phyloP scores from a whole-genome alignment of 2,797 vertebrate species.

The Fistularia commersonii region DNA sequence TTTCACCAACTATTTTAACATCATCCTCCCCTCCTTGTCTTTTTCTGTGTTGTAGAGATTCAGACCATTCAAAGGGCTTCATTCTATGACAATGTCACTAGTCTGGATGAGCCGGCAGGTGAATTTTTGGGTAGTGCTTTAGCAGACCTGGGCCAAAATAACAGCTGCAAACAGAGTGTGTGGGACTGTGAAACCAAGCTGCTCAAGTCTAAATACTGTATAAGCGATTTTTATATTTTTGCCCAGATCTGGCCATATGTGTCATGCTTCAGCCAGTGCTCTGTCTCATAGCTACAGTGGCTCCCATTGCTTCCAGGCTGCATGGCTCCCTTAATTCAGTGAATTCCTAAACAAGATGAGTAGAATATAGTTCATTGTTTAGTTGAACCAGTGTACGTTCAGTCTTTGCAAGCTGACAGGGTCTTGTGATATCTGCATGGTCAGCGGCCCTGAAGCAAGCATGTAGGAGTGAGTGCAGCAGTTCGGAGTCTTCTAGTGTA shows the following conservation, averaged over 20 bases:
- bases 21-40: constrained; percentile 37
- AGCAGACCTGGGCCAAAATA: constrained; percentile 70
- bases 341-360: constrained; percentile 17
- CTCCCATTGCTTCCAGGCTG: constrained; percentile 82
- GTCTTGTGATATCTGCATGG: constrained; percentile 25
- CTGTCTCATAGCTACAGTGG: constrained; percentile 65
- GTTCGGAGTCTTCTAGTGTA: constrained; percentile 12
- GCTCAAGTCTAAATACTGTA: constrained; percentile 8
- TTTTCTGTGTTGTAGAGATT: constrained; percentile 85
- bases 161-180: neutral
- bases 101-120: constrained; percentile 93
- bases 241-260: constrained; percentile 65
- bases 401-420: constrained; percentile 9
- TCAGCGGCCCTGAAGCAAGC: constrained; percentile 15
- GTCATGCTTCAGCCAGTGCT: constrained; percentile 54
- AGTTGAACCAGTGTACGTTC: constrained; percentile 13
- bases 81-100: constrained; percentile 98
- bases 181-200: constrained; percentile 12
- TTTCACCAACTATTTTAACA: constrained; percentile 25
- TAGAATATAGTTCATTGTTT: constrained; percentile 33
- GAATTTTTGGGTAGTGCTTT: constrained; percentile 80
- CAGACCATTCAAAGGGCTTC: constrained; percentile 97
- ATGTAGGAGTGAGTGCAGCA: constrained; percentile 16
- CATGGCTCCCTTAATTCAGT: constrained; percentile 75
- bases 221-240: constrained; percentile 46